These are phyloP conservation scores for Agonopterix subpropinquella DNA, from an alignment of 2,888 invertebrate species.

Conservation along the genomic window DNA sequence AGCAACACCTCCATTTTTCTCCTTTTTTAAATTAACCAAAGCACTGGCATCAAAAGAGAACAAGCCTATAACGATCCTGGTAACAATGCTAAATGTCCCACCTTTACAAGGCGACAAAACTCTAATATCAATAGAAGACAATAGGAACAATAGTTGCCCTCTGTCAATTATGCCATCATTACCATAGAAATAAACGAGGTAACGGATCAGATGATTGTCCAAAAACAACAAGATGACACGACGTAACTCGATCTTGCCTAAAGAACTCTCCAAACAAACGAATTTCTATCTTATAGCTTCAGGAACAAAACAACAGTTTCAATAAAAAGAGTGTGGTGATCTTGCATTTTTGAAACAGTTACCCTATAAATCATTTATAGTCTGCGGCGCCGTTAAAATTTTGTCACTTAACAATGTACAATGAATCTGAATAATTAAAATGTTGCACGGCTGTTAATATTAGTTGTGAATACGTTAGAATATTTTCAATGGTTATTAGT, in stretches of 20 bases:
- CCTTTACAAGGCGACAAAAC: constrained; percentile 73
- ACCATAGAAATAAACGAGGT: constrained; percentile 70
- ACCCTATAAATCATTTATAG: constrained; percentile 66
- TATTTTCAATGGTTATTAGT: constrained; percentile 23
- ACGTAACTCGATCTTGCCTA: constrained; percentile 32
- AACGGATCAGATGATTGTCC: constrained; percentile 65
- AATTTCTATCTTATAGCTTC: constrained; percentile 38
- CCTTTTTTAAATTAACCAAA: constrained; percentile 56
- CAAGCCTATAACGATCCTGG: constrained; percentile 42
- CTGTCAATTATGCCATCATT: constrained; percentile 75
- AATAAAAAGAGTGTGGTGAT: constrained; percentile 29
- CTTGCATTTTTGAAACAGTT: constrained; percentile 56
- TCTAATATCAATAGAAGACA: constrained; percentile 69
- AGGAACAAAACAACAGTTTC: constrained; percentile 33
- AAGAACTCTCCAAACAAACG: constrained; percentile 21
- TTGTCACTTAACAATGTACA: constrained; percentile 56
- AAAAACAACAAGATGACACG: constrained; percentile 59
- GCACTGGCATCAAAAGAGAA: constrained; percentile 38
- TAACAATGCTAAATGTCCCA: constrained; percentile 59
- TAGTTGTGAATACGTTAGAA: constrained; percentile 26
- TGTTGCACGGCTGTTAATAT: constrained; percentile 29
- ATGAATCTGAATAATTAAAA: constrained; percentile 50
- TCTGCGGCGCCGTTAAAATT: constrained; percentile 48
- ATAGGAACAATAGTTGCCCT: constrained; percentile 71
- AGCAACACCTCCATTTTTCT: constrained; percentile 63